Evolutionary conservation across 1,140 invertebrate genomes (phyloP).

Genomic region (Tetramorium simillimum): DNA sequence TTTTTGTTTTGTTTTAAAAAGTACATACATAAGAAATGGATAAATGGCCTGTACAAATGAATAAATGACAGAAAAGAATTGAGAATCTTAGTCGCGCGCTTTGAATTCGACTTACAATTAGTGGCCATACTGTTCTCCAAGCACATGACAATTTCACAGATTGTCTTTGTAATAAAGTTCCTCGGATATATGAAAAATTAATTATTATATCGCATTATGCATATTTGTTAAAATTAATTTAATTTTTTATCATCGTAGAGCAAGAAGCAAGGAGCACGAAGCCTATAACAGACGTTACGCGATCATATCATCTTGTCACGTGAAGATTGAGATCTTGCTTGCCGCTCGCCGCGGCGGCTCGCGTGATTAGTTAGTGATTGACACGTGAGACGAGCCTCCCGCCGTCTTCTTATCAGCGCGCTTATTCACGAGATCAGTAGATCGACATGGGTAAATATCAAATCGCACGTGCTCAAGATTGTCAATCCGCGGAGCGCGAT

Average conservation of each 20-base stretch:
- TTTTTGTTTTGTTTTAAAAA: neutral
- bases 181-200: neutral
- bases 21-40: neutral
- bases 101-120: neutral
- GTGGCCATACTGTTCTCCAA: neutral
- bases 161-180: neutral
- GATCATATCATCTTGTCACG: neutral
- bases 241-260: too few relatives aligned
- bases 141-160: neutral
- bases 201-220: neutral
- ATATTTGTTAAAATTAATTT: neutral
- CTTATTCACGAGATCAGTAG: conserved; percentile 28
- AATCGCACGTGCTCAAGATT: conserved; percentile 32
- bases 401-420: conserved; percentile 50
- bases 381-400: conserved; percentile 74
- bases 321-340: neutral
- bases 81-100: neutral
- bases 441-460: neutral
- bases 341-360: conserved; percentile 50
- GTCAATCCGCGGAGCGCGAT: neutral
- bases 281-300: neutral
- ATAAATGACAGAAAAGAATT: neutral
- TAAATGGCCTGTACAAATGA: neutral
- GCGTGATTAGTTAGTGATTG: conserved; percentile 74
- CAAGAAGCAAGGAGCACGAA: neutral